Evolutionary conservation across 1,140 invertebrate species (phyloP).

Genomic region (Drosophila erecta): DNA sequence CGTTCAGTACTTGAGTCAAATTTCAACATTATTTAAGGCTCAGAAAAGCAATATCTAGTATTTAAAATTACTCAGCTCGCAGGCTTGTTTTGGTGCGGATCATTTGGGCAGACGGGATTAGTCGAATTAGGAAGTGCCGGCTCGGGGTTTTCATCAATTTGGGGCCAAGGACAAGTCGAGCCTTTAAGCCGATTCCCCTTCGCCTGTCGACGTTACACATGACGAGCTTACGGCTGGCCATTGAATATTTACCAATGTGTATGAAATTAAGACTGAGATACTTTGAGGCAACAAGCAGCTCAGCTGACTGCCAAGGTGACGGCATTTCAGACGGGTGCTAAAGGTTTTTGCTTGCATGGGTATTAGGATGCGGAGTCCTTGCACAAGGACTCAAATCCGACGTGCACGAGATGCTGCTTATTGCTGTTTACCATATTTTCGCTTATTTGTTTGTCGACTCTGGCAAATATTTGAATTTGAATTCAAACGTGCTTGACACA

Average conservation of each 20-base stretch:
- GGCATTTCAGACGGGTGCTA: constrained; percentile 30
- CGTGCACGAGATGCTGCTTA: constrained; percentile 43
- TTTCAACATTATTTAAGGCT: too few species aligned
- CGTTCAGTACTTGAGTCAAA: too few species aligned
- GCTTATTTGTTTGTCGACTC: constrained; percentile 79
- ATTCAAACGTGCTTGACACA: constrained; percentile 82
- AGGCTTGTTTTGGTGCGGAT: constrained; percentile 29
- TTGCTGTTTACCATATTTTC: constrained; percentile 80
- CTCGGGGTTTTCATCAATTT: constrained; percentile 28
- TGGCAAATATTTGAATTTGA: constrained; percentile 81
- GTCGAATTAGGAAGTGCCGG: constrained; percentile 23
- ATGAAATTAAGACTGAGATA: constrained; percentile 42
- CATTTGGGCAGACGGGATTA: constrained; percentile 63
- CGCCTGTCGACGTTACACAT: constrained; percentile 3
- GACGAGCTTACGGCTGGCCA: not conserved
- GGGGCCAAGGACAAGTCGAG: constrained; percentile 28
- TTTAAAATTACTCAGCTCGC: constrained; percentile 12
- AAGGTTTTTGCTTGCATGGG: constrained; percentile 22
- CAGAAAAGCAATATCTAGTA: not conserved
- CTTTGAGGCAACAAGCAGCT: constrained; percentile 44
- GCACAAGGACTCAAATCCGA: constrained; percentile 20
- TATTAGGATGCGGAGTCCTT: not conserved
- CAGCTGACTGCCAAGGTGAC: constrained; percentile 45
- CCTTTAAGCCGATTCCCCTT: constrained; percentile 35
- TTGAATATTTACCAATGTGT: constrained; percentile 23